Conservation (phyloP, 2,888 invertebrate species). For the Eurytoma adleriae region DNA sequence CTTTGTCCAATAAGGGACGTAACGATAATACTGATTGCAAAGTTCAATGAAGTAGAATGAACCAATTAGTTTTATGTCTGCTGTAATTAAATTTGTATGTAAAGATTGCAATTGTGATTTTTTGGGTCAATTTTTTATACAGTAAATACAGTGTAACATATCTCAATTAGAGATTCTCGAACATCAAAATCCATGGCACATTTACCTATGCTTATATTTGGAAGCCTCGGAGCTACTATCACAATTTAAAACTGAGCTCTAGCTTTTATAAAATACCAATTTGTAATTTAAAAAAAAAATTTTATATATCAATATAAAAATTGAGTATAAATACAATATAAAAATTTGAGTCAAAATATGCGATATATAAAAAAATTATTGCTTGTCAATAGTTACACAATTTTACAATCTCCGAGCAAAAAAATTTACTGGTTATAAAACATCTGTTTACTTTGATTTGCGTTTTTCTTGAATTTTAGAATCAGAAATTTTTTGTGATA, state of each 20-base stretch:
- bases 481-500: slow-evolving; percentile 62
- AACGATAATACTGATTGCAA: slow-evolving; percentile 55
- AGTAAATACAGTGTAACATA: slow-evolving; percentile 42
- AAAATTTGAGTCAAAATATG: slow-evolving; percentile 30
- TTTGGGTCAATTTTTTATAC: slow-evolving; percentile 33
- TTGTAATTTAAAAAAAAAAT: slow-evolving; percentile 38
- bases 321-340: slow-evolving; percentile 26
- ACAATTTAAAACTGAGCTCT: slow-evolving; percentile 56
- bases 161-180: slow-evolving; percentile 50
- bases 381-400: slow-evolving; percentile 16
- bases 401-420: slow-evolving; percentile 37
- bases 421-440: slow-evolving; percentile 15
- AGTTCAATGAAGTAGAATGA: slow-evolving; percentile 31
- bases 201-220: slow-evolving; percentile 56
- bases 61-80: slow-evolving; percentile 50
- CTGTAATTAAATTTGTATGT: slow-evolving; percentile 39
- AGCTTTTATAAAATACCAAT: slow-evolving; percentile 53
- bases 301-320: slow-evolving; percentile 12
- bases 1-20: slow-evolving; percentile 52
- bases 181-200: slow-evolving; percentile 61
- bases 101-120: slow-evolving; percentile 36
- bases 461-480: slow-evolving; percentile 15
- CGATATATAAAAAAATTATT: slow-evolving; percentile 36
- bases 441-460: slow-evolving; percentile 22
- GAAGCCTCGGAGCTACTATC: slow-evolving; percentile 56